Base-by-base conservation (phyloP, 2,797 vertebrate genomes). In the Acrocephalus scirpaceus region DNA sequence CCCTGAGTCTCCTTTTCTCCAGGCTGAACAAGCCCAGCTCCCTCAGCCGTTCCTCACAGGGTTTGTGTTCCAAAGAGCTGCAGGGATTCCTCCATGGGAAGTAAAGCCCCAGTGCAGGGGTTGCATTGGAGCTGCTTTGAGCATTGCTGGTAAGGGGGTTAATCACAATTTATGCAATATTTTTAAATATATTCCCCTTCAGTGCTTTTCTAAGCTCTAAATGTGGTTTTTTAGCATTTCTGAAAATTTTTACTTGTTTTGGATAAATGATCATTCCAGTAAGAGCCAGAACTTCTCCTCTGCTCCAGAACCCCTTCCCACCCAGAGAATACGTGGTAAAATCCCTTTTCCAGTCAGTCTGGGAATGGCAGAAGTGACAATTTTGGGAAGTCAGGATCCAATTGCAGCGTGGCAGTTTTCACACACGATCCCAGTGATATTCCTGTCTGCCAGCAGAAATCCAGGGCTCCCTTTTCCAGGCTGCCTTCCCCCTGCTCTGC, bases 401-500 rank as follows among this genome's bases (percentile, higher is more conserved):
- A 13, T 81, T 87, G 8, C 38, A 60, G 51, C 6, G 0, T 64
- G 71, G 45, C 57, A 13, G 10, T 60, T 92, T 18, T 70, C 64
- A n/a, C 64, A 23, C 40, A 1, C 1, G 44, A 11, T 80, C 20
- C 32, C 51, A 13, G 58, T 2, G 69, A 25, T 86, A 1, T 3
- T 78, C 64, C 48, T 84, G 78, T 5, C 7, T 95, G 86, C 79
- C 88, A 85, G 89, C 45, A 90, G n/a, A 58, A 65, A 56, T 7
- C 11, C 47, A 82, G 82, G 34, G 51, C 86, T 95, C 9, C 0
- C 34, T 26, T 86, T 54, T 62, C 22, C 62, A 22, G 57, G 80
- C 64, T 75, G 86, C 51, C 84, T 82, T 66, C 54, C 72, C 87
- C 69, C 85, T 88, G 71, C 65, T 67, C 91, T 94, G 95, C 87